phyloP scores from a whole-genome alignment of 2,113 vertebrate genomes.

The Bufo gargarizans region DNA sequence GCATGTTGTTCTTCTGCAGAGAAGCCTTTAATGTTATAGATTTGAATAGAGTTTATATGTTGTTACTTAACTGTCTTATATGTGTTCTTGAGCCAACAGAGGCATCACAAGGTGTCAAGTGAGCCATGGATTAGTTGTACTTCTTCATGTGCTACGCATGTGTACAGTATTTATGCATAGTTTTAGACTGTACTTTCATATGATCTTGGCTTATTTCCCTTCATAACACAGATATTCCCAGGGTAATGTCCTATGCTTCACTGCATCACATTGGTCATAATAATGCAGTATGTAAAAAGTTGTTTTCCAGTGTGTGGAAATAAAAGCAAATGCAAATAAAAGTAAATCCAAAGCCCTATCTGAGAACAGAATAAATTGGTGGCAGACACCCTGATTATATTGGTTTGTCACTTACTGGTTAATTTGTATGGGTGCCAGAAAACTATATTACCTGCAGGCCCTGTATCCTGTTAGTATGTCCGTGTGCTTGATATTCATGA shows the following conservation, averaged over 20 bases:
- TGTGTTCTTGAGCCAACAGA: conserved; percentile 53
- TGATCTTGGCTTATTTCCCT: neutral
- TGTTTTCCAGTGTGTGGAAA: neutral
- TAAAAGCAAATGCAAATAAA: neutral
- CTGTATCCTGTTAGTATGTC: no score
- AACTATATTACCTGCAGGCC: no score
- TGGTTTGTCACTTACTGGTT: no score
- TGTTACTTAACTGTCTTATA: conserved; percentile 29
- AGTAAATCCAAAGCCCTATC: no score
- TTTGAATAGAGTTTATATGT: conserved; percentile 31
- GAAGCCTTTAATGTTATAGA: conserved; percentile 40
- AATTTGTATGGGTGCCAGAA: no score
- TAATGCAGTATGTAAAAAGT: neutral
- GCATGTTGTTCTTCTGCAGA: conserved; percentile 30
- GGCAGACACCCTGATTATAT: no score
- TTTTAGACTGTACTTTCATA: neutral
- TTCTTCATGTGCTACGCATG: conserved; percentile 43
- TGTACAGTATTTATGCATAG: conserved; percentile 12
- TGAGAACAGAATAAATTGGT: no score
- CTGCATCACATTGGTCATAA: neutral
- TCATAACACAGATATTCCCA: neutral
- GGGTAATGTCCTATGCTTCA: neutral
- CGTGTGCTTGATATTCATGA: no score
- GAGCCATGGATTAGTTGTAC: neutral
- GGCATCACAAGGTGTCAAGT: conserved; percentile 30